These are phyloP conservation scores for Spisula solida DNA, from an alignment of 2,888 invertebrate genomes.

Conservation along the genomic window DNA sequence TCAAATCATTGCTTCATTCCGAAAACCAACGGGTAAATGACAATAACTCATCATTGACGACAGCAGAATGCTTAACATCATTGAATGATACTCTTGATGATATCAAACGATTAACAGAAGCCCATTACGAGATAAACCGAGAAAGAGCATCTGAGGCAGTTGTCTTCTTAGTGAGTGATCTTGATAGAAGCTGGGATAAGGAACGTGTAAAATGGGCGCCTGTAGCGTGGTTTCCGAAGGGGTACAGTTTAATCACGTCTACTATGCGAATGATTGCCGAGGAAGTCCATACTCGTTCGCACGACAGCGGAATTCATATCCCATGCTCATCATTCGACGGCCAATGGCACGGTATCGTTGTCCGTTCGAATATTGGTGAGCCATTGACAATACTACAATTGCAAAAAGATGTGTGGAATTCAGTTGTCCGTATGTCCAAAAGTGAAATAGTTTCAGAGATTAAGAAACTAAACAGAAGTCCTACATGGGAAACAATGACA, in stretches of 20 bases:
- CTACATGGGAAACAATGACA: neutral
- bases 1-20: neutral
- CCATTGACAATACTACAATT: slow-evolving; percentile 53
- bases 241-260: slow-evolving; percentile 38
- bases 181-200: slow-evolving; percentile 63
- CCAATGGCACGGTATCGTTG: slow-evolving; percentile 54
- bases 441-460: slow-evolving; percentile 33
- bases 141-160: slow-evolving; percentile 62
- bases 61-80: neutral
- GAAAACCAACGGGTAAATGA: neutral
- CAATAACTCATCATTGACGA: neutral
- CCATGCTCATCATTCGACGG: slow-evolving; percentile 51
- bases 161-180: slow-evolving; percentile 57
- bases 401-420: slow-evolving; percentile 56
- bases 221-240: slow-evolving; percentile 57
- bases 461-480: slow-evolving; percentile 42
- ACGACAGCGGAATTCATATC: slow-evolving; percentile 44
- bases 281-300: slow-evolving; percentile 29
- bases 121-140: slow-evolving; percentile 33
- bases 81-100: neutral
- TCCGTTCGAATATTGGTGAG: slow-evolving; percentile 5
- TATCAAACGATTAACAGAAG: neutral
- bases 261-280: slow-evolving; percentile 43
- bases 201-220: slow-evolving; percentile 45
- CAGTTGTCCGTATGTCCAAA: slow-evolving; percentile 38